Evolutionary conservation across 2,113 vertebrate genomes (phyloP).

Genomic region (Thalassarche chlororhynchos): DNA sequence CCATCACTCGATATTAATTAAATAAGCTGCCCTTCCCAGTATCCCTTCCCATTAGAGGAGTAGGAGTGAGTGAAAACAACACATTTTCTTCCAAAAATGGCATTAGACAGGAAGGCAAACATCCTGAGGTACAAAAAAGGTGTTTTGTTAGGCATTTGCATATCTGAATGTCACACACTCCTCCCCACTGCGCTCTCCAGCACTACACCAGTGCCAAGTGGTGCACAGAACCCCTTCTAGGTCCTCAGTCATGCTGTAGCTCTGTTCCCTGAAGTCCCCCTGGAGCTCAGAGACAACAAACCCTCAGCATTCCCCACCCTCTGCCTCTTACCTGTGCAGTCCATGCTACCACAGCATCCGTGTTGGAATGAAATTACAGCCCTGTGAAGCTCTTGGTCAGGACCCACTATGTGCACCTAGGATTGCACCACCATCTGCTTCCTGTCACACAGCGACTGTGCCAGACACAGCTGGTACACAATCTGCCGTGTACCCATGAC

Average conservation of each 20-base stretch:
- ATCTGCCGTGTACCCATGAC: not conserved
- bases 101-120: not conserved
- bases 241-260: not conserved
- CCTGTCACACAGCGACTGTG: not conserved
- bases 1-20: not conserved
- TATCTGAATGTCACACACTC: not conserved
- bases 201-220: not conserved
- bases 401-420: not conserved
- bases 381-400: not conserved
- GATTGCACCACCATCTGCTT: not conserved
- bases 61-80: not conserved
- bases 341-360: not conserved
- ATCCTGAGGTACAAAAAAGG: not conserved
- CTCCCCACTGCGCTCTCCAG: not conserved
- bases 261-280: not conserved
- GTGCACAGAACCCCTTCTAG: not conserved
- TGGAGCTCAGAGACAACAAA: not conserved
- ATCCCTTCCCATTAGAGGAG: not conserved
- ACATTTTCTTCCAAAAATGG: not conserved
- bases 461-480: not conserved
- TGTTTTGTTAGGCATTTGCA: not conserved
- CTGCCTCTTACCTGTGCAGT: not conserved
- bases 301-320: not conserved
- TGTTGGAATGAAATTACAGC: not conserved
- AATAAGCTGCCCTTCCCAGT: not conserved